phyloP scores from a whole-genome alignment of 2,113 vertebrate species.

The Periophthalmus modestus region DNA sequence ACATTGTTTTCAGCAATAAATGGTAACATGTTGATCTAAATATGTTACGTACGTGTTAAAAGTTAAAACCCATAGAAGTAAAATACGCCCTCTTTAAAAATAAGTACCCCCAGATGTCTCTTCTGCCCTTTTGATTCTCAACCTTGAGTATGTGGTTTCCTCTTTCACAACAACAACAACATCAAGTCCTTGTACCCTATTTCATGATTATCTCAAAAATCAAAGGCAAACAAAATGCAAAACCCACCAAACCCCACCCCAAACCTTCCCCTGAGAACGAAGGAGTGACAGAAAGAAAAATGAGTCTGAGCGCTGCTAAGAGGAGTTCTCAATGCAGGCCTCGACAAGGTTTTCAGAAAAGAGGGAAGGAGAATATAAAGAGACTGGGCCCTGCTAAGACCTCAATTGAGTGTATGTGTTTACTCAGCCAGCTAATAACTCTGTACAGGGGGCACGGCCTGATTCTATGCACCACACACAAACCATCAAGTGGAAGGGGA shows the following conservation, averaged over 20 bases:
- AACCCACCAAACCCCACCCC: constrained; percentile 57
- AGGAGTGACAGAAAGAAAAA: constrained; percentile 62
- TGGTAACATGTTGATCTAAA: too few species aligned
- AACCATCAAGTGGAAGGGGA: constrained; percentile 65
- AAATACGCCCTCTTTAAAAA: too few species aligned
- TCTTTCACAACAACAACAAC: constrained; percentile 66
- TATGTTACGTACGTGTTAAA: too few species aligned
- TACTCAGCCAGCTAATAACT: constrained; percentile 76
- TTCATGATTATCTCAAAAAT: constrained; percentile 82
- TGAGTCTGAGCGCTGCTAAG: constrained; percentile 43
- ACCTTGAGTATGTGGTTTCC: constrained; percentile 61
- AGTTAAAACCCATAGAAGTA: too few species aligned
- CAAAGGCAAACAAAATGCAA: constrained; percentile 80
- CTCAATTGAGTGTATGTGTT: constrained; percentile 70
- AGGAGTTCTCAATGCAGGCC: constrained; percentile 63
- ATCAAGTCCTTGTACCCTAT: constrained; percentile 81
- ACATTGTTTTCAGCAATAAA: too few species aligned
- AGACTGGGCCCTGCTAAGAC: constrained; percentile 54
- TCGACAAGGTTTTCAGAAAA: constrained; percentile 59
- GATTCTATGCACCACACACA: constrained; percentile 59
- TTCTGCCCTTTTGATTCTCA: background rate
- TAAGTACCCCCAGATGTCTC: too few species aligned
- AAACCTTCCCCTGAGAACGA: constrained; percentile 53
- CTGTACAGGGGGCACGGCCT: constrained; percentile 70
- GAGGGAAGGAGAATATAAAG: constrained; percentile 58